Evolutionary conservation across 2,888 invertebrate species (phyloP).

Genomic region (Listrodromus nycthemerus): DNA sequence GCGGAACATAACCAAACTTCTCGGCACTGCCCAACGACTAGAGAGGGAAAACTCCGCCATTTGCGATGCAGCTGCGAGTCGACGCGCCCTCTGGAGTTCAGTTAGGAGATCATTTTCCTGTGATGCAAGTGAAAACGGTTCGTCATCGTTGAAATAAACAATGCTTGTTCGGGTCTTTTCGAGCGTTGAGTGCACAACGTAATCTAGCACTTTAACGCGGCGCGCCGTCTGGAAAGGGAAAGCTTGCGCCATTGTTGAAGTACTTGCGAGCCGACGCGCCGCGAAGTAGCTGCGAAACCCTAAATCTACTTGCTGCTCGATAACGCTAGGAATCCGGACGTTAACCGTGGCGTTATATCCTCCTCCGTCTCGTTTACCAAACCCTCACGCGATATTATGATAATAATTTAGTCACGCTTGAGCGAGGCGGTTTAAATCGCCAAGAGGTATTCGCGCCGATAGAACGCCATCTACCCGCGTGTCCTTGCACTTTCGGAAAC

Average conservation of each 20-base stretch:
- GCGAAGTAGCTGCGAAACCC: slow-evolving; percentile 56
- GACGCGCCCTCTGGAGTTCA: not conserved
- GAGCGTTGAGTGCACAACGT: not conserved
- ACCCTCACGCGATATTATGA: slow-evolving; percentile 65
- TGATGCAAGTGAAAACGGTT: not conserved
- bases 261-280: slow-evolving; percentile 37
- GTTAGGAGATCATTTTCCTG: not conserved
- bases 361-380: slow-evolving; percentile 44
- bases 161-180: not conserved
- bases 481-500: slow-evolving; percentile 11
- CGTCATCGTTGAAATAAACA: not conserved
- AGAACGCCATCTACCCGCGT: slow-evolving; percentile 9
- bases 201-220: not conserved
- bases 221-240: not conserved
- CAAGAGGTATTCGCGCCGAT: slow-evolving; percentile 59
- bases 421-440: slow-evolving; percentile 55
- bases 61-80: slow-evolving; percentile 51
- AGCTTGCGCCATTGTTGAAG: slow-evolving; percentile 62
- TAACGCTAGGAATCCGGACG: slow-evolving; percentile 64
- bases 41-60: slow-evolving; percentile 46
- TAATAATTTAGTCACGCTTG: slow-evolving; percentile 67
- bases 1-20: not conserved
- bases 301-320: slow-evolving; percentile 66
- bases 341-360: slow-evolving; percentile 55
- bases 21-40: not conserved